Evolutionary conservation across 2,113 vertebrate species (phyloP).

Genomic region (Psettodes erumei): DNA sequence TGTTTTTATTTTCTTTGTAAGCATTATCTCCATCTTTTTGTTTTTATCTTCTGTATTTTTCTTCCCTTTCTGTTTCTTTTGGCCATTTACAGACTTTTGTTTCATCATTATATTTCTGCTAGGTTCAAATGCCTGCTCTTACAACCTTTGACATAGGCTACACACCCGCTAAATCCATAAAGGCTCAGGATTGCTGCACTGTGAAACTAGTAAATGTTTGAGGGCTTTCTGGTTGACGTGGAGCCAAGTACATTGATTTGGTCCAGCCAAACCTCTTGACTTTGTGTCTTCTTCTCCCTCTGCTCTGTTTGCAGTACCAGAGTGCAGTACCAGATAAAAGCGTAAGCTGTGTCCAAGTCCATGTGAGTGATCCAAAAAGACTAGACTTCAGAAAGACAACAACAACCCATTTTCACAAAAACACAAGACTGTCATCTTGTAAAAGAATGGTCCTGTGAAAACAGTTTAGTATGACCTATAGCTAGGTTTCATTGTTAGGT

Average conservation of each 20-base stretch:
- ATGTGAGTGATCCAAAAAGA: not conserved
- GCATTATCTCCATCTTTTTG: not conserved
- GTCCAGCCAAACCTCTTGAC: not conserved
- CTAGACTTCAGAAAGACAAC: too few species aligned
- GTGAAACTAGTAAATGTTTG: constrained; percentile 5
- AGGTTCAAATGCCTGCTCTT: not conserved
- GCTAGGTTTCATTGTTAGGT: too few species aligned
- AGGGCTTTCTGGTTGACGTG: not conserved
- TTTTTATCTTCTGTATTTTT: not conserved
- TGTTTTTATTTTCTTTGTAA: not conserved
- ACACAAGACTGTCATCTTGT: not conserved
- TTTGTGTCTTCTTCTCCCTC: not conserved
- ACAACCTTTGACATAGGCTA: not conserved
- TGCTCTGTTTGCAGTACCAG: too few species aligned
- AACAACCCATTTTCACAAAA: not conserved
- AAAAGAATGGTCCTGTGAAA: not conserved
- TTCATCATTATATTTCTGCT: not conserved
- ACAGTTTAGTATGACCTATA: not conserved
- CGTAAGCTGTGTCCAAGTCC: not conserved
- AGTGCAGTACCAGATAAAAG: not conserved
- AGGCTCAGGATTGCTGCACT: not conserved
- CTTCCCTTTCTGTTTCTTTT: not conserved
- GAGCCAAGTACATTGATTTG: not conserved
- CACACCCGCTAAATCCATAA: not conserved
- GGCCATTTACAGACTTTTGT: too few species aligned